phyloP scores from a whole-genome alignment of 2,797 vertebrate species.

The Simalia tracyae region DNA sequence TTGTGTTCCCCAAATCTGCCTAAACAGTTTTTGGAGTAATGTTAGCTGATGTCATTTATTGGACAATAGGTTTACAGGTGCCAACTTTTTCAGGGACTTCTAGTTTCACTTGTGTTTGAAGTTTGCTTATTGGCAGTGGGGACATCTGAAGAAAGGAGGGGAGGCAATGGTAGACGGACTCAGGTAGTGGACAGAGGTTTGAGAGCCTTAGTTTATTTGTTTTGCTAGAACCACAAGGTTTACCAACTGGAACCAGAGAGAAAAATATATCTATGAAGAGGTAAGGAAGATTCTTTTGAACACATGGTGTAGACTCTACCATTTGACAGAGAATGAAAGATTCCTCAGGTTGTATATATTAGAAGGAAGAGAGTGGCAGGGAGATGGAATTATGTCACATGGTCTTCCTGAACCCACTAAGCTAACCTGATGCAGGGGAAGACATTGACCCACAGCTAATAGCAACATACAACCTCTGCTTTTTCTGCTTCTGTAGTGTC shows the following conservation, averaged over 20 bases:
- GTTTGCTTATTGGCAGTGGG: not conserved
- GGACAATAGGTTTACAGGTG: not conserved
- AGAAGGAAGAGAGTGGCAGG: not conserved
- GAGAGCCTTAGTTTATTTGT: not conserved
- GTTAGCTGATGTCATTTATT: not conserved
- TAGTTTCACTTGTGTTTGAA: conserved; percentile 1
- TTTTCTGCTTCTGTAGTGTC: not conserved
- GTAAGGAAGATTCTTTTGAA: not conserved
- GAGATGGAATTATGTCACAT: not conserved
- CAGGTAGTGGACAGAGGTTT: not conserved
- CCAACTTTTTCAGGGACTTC: not conserved
- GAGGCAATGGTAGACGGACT: not conserved
- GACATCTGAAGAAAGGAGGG: not conserved
- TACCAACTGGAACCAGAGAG: not conserved
- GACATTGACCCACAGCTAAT: not conserved
- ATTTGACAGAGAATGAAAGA: not conserved
- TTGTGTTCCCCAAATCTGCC: not conserved
- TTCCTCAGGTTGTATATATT: not conserved
- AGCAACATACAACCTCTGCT: not conserved
- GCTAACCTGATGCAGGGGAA: not conserved
- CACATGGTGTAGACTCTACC: not conserved
- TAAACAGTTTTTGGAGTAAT: not conserved
- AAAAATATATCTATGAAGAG: not conserved
- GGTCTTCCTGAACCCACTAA: not conserved
- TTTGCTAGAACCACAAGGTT: not conserved